Evolutionary conservation across 1,140 invertebrate species (phyloP), one percentile per base, ranked within the genome.

Genomic region (Trachymyrmex septentrionalis): DNA sequence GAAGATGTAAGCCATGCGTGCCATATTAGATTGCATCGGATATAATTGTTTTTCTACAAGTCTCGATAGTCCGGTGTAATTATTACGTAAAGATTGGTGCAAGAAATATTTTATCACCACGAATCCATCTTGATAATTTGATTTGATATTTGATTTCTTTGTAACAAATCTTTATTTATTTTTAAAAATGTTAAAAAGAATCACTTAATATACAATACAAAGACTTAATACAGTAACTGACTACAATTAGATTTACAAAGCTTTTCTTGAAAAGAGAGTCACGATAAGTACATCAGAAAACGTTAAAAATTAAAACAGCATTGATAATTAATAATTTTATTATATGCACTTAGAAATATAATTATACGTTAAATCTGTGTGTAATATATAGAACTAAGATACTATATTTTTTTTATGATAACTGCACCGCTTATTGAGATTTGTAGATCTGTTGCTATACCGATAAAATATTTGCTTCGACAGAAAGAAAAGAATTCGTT

Each of bases 151-250:
- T 50, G 16, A 57, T 24, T 48, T 69, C 14, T 38, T 24, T 10
- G 10, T 53, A 69, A 24, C 24, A 5, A 69, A n/a, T 12, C 3
- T 10, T 82, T 72, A 7, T 59, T 81, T 57, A 16, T 14, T 12
- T 44, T 63, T n/a, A 16, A 16, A 82, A 71, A 71, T 6, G 34
- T 48, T 67, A 24, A 53, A 63, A 12, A 1, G 27, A 66, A 78
- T 30, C 48, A 19, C n/a, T 76, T 34, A 73, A 5, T 16, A 59
- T 5, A 48, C 44, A 12, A 1, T 48, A 48, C 2, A 12, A 6
- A 21, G 12, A 55, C 4, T 59, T 75, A 30, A 14, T 16, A n/a
- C 27, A 73, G 7, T 53, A 21, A 73, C 9, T 38, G 14, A 38
- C 3, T 16, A 24, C 30, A 59, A 59, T 73, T 44, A 67, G n/a